Evolutionary conservation across 2,113 vertebrate species (phyloP).

Genomic region (Archilochus colubris): DNA sequence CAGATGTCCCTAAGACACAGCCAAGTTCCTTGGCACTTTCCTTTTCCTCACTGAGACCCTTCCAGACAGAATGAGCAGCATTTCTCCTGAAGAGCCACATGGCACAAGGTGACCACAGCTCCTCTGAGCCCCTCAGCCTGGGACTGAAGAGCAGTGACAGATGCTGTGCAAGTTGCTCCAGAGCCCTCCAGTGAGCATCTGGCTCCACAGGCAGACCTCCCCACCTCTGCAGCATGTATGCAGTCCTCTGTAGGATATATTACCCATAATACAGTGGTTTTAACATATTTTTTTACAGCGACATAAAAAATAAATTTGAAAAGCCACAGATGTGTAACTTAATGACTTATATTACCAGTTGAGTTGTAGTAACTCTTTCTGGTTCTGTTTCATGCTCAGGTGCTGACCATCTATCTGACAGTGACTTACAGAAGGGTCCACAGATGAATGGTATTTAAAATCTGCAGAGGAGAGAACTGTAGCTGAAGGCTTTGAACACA

Average conservation of each 20-base stretch:
- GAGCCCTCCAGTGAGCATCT: rapidly evolving
- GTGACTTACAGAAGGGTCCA: background rate
- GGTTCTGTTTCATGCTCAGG: background rate
- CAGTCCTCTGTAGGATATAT: background rate
- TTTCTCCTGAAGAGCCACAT: background rate
- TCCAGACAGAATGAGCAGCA: background rate
- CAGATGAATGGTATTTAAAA: background rate
- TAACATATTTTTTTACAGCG: background rate
- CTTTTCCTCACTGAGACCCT: background rate
- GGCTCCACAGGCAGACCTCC: background rate
- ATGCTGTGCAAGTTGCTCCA: rapidly evolving
- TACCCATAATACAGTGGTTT: background rate
- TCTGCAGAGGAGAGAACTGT: background rate
- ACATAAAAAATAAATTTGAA: background rate
- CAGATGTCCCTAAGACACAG: background rate
- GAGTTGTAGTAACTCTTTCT: background rate
- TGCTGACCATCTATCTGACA: background rate
- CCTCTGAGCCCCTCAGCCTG: background rate
- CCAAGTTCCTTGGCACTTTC: background rate
- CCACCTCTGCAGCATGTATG: background rate
- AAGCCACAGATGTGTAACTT: background rate
- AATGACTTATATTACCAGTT: background rate
- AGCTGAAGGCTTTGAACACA: constrained; percentile 15
- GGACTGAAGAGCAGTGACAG: background rate
- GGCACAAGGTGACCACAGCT: background rate